These are phyloP conservation scores for Phylloscopus trochilus DNA, from an alignment of 2,113 vertebrate species.

Conservation along the genomic window DNA sequence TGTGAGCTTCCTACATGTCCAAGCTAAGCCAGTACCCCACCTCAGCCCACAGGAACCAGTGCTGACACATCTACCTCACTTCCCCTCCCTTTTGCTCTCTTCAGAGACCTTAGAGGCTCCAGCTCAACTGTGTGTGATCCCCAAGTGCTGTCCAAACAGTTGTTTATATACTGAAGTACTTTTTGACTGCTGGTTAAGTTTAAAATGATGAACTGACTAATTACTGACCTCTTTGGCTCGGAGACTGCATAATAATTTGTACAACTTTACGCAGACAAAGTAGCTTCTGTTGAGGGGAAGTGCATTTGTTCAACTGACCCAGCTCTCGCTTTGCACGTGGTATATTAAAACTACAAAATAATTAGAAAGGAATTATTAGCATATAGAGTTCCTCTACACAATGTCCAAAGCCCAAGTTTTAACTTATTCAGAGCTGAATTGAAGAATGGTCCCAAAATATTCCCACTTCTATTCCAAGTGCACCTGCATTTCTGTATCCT, in stretches of 20 bases:
- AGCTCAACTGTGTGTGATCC: not conserved
- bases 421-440: not conserved
- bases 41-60: not conserved
- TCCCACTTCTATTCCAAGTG: not conserved
- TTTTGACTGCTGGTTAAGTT: not conserved
- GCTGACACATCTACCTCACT: not conserved
- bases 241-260: slow-evolving; percentile 85
- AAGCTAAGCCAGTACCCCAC: not conserved
- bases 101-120: not conserved
- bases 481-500: not conserved
- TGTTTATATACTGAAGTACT: not conserved
- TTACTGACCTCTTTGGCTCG: slow-evolving; percentile 83
- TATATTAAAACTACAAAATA: slow-evolving; percentile 85
- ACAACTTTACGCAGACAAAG: slow-evolving; percentile 87
- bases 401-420: not conserved
- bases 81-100: not conserved
- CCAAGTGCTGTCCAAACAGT: not conserved
- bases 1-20: not conserved
- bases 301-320: slow-evolving; percentile 88
- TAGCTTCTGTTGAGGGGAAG: slow-evolving; percentile 92
- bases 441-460: not conserved
- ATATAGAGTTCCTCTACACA: not conserved
- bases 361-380: not conserved
- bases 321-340: slow-evolving; percentile 91
- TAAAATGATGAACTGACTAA: not conserved